These are phyloP conservation scores for Drosophila nr. perissopoda DNA, from an alignment of 2,888 invertebrate species.

Conservation along the genomic window DNA sequence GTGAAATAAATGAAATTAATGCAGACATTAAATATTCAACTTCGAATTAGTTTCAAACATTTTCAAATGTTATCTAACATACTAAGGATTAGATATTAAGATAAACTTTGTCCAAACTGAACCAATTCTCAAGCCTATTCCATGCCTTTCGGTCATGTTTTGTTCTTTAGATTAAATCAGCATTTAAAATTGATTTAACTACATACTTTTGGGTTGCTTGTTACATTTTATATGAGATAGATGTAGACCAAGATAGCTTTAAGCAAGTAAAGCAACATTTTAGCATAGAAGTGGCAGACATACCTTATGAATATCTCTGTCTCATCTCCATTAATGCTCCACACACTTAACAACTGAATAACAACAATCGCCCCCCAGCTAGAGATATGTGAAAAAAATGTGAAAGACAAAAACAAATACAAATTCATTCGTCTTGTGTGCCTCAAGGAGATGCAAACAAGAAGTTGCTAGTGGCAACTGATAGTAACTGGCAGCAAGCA, in stretches of 20 bases:
- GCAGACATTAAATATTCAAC: neutral
- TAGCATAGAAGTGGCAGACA: neutral
- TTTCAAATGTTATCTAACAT: neutral
- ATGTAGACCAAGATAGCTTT: neutral
- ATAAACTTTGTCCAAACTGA: neutral
- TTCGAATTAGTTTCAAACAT: neutral
- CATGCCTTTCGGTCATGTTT: neutral
- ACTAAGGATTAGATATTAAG: too few species aligned
- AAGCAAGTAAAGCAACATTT: neutral
- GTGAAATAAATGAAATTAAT: neutral
- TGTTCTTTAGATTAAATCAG: neutral
- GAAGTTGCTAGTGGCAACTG: conserved; percentile 37
- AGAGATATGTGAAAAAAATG: conserved; percentile 12
- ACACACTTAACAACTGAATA: neutral
- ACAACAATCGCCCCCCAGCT: neutral
- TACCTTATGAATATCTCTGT: neutral
- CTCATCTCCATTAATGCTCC: neutral
- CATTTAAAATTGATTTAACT: neutral
- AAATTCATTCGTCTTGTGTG: conserved; percentile 49
- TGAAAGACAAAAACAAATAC: conserved; percentile 24
- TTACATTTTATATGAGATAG: neutral
- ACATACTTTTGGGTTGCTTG: neutral
- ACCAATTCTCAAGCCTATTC: neutral
- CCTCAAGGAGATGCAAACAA: conserved; percentile 1
- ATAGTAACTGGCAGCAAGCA: conserved; percentile 23